These are phyloP conservation scores for Drosophila borborema DNA, from an alignment of 2,888 invertebrate species.

Conservation along the genomic window DNA sequence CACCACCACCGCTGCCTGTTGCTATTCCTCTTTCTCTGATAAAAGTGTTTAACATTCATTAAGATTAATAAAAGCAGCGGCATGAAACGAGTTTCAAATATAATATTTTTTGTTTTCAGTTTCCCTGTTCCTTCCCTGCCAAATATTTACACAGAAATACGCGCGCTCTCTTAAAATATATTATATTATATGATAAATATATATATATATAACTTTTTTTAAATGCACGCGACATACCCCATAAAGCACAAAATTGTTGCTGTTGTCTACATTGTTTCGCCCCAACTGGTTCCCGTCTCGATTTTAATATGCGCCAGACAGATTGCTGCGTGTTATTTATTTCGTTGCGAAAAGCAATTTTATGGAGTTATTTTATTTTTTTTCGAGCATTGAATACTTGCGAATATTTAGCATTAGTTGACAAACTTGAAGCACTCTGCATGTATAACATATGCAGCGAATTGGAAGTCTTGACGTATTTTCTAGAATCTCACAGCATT, in stretches of 20 bases:
- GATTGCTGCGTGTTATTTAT: slow-evolving; percentile 42
- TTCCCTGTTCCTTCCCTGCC: slow-evolving; percentile 6
- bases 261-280: slow-evolving; percentile 58
- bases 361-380: slow-evolving; percentile 31
- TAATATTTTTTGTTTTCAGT: slow-evolving; percentile 24
- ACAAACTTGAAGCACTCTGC: neutral
- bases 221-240: slow-evolving; percentile 70
- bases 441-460: neutral
- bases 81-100: slow-evolving; percentile 71
- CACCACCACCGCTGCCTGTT: slow-evolving; percentile 25
- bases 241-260: slow-evolving; percentile 53
- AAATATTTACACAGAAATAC: slow-evolving; percentile 21
- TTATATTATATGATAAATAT: neutral
- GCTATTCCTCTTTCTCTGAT: slow-evolving; percentile 62
- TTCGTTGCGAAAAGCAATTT: slow-evolving; percentile 44
- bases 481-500: neutral
- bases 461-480: slow-evolving; percentile 12
- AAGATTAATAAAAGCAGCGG: slow-evolving; percentile 77
- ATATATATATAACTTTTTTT: slow-evolving; percentile 1
- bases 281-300: slow-evolving; percentile 60
- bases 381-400: slow-evolving; percentile 21
- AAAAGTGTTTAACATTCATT: slow-evolving; percentile 81
- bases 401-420: slow-evolving; percentile 13
- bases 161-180: slow-evolving; percentile 6
- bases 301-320: slow-evolving; percentile 66